phyloP scores from a whole-genome alignment of 2,797 vertebrate genomes.

The Salmo trutta region DNA sequence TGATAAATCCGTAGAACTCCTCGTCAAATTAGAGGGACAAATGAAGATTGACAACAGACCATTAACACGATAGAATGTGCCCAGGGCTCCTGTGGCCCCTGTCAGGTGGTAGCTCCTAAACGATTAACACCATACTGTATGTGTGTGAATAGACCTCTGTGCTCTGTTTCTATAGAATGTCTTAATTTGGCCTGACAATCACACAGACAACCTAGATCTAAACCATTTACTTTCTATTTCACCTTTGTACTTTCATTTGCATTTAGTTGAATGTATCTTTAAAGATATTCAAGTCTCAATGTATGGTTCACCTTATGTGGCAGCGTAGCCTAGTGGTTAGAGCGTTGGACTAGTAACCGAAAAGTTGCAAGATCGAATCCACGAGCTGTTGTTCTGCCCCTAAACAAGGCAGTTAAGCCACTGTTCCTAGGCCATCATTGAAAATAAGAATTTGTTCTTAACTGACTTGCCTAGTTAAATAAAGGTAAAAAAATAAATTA shows the following conservation, averaged over 20 bases:
- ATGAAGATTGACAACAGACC: conserved; percentile 23
- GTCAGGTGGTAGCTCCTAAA: conserved; percentile 2
- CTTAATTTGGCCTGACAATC: background rate
- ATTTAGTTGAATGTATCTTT: background rate
- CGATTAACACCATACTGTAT: conserved; percentile 13
- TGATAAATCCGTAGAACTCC: conserved; percentile 5
- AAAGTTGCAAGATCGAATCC: too few species aligned
- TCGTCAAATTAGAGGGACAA: conserved; percentile 15
- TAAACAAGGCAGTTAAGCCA: too few species aligned
- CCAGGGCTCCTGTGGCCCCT: conserved; percentile 2
- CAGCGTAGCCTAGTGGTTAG: too few species aligned
- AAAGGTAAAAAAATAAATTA: too few species aligned
- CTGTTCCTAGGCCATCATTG: too few species aligned
- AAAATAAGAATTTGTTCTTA: too few species aligned
- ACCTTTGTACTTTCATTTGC: background rate
- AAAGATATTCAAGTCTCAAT: background rate
- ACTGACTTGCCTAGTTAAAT: too few species aligned
- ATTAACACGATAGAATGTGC: conserved; percentile 12
- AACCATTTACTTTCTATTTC: background rate
- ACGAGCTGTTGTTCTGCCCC: too few species aligned
- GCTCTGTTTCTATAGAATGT: background rate
- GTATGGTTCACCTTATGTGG: background rate
- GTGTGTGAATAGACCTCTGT: conserved; percentile 3
- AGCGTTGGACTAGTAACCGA: too few species aligned
- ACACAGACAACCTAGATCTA: background rate